phyloP scores from a whole-genome alignment of 2,888 invertebrate genomes.

The Hirtodrosophila cameraria region DNA sequence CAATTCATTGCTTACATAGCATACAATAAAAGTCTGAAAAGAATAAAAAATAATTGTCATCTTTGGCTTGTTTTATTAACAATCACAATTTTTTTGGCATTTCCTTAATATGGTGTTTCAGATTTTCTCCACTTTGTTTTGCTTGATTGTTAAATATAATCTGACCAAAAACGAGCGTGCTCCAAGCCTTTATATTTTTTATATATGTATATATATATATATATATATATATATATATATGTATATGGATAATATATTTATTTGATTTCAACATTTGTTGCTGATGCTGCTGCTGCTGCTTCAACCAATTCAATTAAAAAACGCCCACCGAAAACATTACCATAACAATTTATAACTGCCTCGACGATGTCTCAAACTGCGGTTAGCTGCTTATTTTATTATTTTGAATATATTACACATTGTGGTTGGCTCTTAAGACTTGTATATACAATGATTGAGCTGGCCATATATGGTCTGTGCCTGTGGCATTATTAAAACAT shows the following conservation, averaged over 20 bases:
- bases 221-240: conserved; percentile 20
- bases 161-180: conserved; percentile 37
- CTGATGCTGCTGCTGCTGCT: conserved; percentile 28
- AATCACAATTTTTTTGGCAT: conserved; percentile 35
- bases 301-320: conserved; percentile 69
- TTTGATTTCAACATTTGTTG: conserved; percentile 63
- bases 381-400: conserved; percentile 55
- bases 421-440: conserved; percentile 31
- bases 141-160: conserved; percentile 19
- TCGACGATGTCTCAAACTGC: conserved; percentile 53
- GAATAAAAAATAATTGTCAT: conserved; percentile 26
- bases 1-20: conserved; percentile 19
- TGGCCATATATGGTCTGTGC: conserved; percentile 50
- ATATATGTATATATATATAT: too few relatives aligned
- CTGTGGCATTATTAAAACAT: conserved; percentile 71
- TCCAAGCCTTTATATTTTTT: conserved; percentile 1
- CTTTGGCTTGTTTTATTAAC: conserved; percentile 6
- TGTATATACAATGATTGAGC: conserved; percentile 5
- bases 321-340: conserved; percentile 69
- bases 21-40: conserved; percentile 11
- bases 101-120: conserved; percentile 44
- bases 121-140: conserved; percentile 37
- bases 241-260: conserved; percentile 50
- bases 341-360: conserved; percentile 78
- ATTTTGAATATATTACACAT: conserved; percentile 70